phyloP scores from a whole-genome alignment of 2,113 vertebrate genomes.

The Hyla sarda region DNA sequence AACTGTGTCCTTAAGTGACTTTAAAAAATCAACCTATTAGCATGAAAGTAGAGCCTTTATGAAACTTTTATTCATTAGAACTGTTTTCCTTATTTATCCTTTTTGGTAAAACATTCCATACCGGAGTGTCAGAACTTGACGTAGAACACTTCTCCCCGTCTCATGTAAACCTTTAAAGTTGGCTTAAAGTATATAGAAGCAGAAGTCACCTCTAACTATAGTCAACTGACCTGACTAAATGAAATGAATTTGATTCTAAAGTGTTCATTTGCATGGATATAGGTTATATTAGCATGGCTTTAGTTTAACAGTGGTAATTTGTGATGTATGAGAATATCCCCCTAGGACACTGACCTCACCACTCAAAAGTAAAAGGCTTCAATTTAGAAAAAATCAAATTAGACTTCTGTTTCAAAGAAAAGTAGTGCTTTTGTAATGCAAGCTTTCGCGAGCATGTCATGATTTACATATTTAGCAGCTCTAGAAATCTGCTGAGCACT shows the following conservation, averaged over 20 bases:
- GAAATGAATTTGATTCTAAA: conserved; percentile 53
- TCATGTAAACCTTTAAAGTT: conserved; percentile 9
- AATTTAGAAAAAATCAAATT: conserved; percentile 58
- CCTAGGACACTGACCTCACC: conserved; percentile 53
- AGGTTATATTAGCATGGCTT: conserved; percentile 60
- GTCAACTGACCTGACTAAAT: conserved; percentile 44
- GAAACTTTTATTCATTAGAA: neutral
- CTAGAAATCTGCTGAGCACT: conserved; percentile 36
- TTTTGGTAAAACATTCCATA: conserved; percentile 15
- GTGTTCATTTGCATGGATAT: conserved; percentile 59
- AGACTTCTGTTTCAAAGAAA: conserved; percentile 57
- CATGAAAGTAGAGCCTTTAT: neutral
- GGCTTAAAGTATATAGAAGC: conserved; percentile 28
- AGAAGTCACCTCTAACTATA: conserved; percentile 58
- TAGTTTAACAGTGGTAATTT: conserved; percentile 59
- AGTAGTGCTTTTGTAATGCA: conserved; percentile 55
- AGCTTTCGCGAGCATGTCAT: conserved; percentile 38
- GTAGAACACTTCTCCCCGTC: neutral
- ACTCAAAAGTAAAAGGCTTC: conserved; percentile 47
- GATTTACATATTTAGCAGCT: conserved; percentile 50
- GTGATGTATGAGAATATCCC: conserved; percentile 54
- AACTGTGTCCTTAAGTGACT: neutral
- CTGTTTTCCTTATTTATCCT: neutral
- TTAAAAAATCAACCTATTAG: neutral
- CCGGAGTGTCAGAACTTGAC: neutral